Evolutionary conservation across 2,888 invertebrate species (phyloP), one percentile per base, ranked within the genome.

Genomic region (Lacanobia wlatinum): DNA sequence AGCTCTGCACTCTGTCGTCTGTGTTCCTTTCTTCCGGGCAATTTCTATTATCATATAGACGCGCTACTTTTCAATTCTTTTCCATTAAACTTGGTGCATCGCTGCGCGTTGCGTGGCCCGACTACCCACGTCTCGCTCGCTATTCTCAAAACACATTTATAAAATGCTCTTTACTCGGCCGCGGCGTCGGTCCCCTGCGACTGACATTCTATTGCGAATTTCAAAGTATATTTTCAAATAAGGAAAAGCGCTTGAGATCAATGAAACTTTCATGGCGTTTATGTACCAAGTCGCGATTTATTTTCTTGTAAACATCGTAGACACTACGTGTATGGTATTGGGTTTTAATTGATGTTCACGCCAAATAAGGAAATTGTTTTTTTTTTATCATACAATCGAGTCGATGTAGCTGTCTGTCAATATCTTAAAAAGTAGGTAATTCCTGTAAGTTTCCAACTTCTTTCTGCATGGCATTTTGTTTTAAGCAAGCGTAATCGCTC

Each of bases 41-140:
- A 96, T 96, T 95, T 96, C 94, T 95, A 96, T 96, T 96, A 96
- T 95, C 96, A 96, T 96, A 96, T 96, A 96, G 96, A 96, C 94
- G 93, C 93, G 95, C 95, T 95, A 95, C 95, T 96, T 96, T 96
- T 96, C 96, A 96, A 96, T 96, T 96, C 96, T 96, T 96, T 96
- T 96, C 96, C 95, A 96, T 96, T 96, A 96, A 96, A 96, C 93
- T 96, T 94, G 94, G 94, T 94, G 94, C 95, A 95, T 94, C 93
- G 94, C 88, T 87, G 92, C 94, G 95, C 95, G 95, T 95, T 95
- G 92, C 90, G 89, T 89, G 90, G 89, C 84, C 89, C 90, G 89
- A 85, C 85, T 82, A 84, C 77, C 88, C 89, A 89, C 89, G 91
- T 91, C 91, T 92, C 89, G 90, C 88, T 90, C 89, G 87, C 91